Conservation (phyloP, 2,888 invertebrate species). For the Sabatieria punctata region DNA sequence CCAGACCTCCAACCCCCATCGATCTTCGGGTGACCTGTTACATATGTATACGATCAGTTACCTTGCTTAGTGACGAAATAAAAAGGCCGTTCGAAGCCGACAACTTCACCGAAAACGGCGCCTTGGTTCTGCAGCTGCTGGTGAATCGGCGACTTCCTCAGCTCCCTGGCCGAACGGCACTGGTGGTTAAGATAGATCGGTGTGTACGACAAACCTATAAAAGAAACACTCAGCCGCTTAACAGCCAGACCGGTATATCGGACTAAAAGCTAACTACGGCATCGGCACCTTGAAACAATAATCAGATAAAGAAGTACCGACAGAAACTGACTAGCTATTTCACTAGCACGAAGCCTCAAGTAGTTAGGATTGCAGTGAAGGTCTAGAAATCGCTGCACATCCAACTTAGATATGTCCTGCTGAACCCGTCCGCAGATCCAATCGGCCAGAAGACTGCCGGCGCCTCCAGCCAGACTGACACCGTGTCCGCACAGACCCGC, state of each 20-base stretch:
- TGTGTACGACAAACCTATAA: too few species aligned
- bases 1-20: too few species aligned
- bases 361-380: slow-evolving; percentile 87
- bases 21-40: too few species aligned
- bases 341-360: slow-evolving; percentile 68
- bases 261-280: too few species aligned
- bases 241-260: too few species aligned
- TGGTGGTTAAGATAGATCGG: slow-evolving; percentile 58
- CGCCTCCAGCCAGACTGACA: slow-evolving; percentile 82
- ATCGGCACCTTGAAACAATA: too few species aligned
- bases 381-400: slow-evolving; percentile 71
- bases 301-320: too few species aligned
- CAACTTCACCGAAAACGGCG: too few species aligned
- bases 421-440: slow-evolving; percentile 47
- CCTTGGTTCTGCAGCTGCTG: slow-evolving; percentile 68
- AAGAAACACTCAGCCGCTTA: too few species aligned
- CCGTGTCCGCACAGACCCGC: slow-evolving; percentile 92
- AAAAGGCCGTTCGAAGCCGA: too few species aligned
- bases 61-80: too few species aligned
- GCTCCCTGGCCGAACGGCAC: slow-evolving; percentile 50
- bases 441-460: slow-evolving; percentile 67
- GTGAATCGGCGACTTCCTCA: slow-evolving; percentile 85
- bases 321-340: slow-evolving; percentile 66
- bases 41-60: too few species aligned
- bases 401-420: slow-evolving; percentile 68